These are phyloP conservation scores for Iguana delicatissima DNA, from an alignment of 2,797 vertebrate genomes.

Conservation along the genomic window DNA sequence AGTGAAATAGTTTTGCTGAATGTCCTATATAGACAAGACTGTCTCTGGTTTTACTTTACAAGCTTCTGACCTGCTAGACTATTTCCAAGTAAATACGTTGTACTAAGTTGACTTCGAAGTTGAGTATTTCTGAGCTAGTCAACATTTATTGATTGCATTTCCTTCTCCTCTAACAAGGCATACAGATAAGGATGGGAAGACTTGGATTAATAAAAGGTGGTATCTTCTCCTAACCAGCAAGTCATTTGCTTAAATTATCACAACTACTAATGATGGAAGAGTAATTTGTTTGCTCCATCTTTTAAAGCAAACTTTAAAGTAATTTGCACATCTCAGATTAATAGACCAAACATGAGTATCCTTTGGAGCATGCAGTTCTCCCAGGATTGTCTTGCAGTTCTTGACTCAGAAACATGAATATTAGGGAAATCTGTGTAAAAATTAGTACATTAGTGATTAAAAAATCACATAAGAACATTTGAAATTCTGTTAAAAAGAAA, in stretches of 20 bases:
- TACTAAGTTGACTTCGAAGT: too few species aligned
- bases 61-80: neutral
- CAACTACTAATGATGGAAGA: neutral
- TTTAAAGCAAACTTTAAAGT: neutral
- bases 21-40: neutral
- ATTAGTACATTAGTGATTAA: too few species aligned
- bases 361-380: neutral
- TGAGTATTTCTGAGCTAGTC: slow-evolving; percentile 24
- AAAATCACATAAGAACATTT: too few species aligned
- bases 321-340: neutral
- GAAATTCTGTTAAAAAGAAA: too few species aligned
- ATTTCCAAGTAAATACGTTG: too few species aligned
- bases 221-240: neutral
- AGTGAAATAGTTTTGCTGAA: slow-evolving; percentile 21
- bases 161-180: neutral
- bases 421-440: too few species aligned
- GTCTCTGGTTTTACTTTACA: slow-evolving; percentile 10
- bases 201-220: neutral
- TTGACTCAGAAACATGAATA: too few species aligned
- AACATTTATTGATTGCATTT: slow-evolving; percentile 9
- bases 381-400: neutral
- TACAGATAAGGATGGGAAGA: neutral
- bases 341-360: neutral
- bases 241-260: neutral
- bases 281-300: too few species aligned